Evolutionary conservation across 1,140 invertebrate genomes (phyloP).

Genomic region (Sipha flava): DNA sequence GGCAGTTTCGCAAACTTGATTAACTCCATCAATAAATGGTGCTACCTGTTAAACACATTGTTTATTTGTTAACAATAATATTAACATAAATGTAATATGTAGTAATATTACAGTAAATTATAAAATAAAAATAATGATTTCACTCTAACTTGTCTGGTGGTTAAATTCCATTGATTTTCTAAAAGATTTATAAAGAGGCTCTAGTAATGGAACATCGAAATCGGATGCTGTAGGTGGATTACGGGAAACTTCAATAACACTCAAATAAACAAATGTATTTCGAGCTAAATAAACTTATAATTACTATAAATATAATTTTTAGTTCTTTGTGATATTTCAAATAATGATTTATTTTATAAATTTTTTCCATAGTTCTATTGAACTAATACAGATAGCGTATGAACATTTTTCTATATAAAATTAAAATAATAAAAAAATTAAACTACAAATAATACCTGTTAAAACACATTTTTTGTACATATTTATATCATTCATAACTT

Average conservation of each 20-base stretch:
- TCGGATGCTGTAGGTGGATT: constrained; percentile 76
- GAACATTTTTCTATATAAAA: background rate
- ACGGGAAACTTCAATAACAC: constrained; percentile 64
- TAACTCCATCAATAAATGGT: constrained; percentile 84
- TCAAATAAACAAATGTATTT: constrained; percentile 69
- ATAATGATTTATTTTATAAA: too few relatives aligned
- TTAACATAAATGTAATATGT: too few relatives aligned
- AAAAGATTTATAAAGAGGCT: constrained; percentile 52
- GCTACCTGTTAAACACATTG: constrained; percentile 54
- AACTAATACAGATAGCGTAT: background rate
- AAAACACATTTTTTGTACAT: constrained; percentile 66
- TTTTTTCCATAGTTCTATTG: too few relatives aligned
- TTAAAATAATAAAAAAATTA: background rate
- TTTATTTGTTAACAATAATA: background rate
- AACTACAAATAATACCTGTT: constrained; percentile 49
- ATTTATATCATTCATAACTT: constrained; percentile 72
- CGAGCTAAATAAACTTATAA: constrained; percentile 50
- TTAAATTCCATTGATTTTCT: constrained; percentile 80
- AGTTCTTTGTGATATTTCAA: too few relatives aligned
- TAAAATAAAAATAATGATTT: background rate
- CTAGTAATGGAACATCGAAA: constrained; percentile 83
- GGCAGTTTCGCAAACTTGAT: constrained; percentile 76
- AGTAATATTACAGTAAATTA: background rate
- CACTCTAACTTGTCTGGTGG: constrained; percentile 66
- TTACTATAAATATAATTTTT: background rate